Percentiles rank a stretch among this genome's conserved stretches.
phyloP scores from a whole-genome alignment of 2,797 vertebrate species.

The Menidia menidia region DNA sequence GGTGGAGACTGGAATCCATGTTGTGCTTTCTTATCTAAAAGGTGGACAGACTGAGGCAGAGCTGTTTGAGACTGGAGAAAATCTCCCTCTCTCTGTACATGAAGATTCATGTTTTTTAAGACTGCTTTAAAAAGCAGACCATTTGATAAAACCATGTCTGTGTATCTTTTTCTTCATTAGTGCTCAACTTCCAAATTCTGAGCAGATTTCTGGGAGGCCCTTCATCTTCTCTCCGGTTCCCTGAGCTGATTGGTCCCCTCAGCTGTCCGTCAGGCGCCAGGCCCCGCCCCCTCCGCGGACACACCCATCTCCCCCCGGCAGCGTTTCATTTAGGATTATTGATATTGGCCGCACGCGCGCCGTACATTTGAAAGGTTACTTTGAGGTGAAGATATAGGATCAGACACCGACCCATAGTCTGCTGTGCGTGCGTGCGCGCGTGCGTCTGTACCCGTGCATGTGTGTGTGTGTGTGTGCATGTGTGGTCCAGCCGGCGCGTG shows the following conservation, averaged over 20 bases:
- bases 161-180: not conserved
- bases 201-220: too few species aligned
- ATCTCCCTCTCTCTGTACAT: too few species aligned
- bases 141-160: too few species aligned
- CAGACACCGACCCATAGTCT: constrained; percentile 23
- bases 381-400: constrained; percentile 51
- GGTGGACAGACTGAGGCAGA: too few species aligned
- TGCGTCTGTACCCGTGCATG: constrained; percentile 9
- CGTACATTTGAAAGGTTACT: constrained; percentile 52
- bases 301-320: constrained; percentile 65
- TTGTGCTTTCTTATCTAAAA: not conserved
- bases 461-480: constrained; percentile 22
- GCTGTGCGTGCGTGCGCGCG: constrained; percentile 5
- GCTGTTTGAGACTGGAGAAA: too few species aligned
- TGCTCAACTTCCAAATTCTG: not conserved
- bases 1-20: constrained; percentile 28
- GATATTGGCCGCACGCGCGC: constrained; percentile 30
- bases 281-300: constrained; percentile 50
- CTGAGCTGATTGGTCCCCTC: constrained; percentile 2
- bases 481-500: constrained; percentile 30
- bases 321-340: constrained; percentile 32
- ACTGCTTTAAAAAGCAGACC: too few species aligned
- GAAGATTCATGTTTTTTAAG: too few species aligned
- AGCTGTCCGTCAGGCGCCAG: constrained; percentile 50
- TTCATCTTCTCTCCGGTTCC: too few species aligned